These are phyloP conservation scores for Eupithecia subfuscata DNA, from an alignment of 2,888 invertebrate genomes.

Conservation along the genomic window DNA sequence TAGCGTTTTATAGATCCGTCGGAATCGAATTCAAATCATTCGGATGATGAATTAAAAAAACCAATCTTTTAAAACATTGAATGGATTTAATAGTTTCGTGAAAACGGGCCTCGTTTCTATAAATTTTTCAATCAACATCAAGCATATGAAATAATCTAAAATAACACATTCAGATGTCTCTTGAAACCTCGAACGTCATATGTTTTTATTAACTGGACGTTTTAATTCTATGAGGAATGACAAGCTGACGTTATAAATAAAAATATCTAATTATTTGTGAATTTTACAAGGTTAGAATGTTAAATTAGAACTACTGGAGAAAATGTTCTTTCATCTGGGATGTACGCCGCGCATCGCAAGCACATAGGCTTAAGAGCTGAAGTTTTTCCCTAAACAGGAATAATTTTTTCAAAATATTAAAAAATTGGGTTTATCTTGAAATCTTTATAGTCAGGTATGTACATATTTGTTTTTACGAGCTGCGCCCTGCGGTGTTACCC, in stretches of 20 bases:
- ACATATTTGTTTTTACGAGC: no score
- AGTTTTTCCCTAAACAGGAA: background rate
- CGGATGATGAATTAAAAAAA: no score
- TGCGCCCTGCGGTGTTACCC: no score
- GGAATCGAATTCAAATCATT: no score
- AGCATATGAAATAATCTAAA: background rate
- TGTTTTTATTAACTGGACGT: background rate
- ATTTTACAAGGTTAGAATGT: constrained; percentile 4
- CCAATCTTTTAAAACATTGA: no score
- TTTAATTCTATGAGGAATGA: constrained; percentile 10
- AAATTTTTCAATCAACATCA: constrained; percentile 5
- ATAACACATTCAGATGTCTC: constrained; percentile 1
- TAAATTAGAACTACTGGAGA: background rate
- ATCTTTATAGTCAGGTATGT: no score
- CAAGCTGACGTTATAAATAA: constrained; percentile 11
- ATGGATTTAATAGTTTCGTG: background rate
- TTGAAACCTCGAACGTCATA: constrained; percentile 9
- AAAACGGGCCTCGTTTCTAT: background rate
- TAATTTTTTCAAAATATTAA: no score
- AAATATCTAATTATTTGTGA: constrained; percentile 15
- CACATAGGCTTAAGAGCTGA: background rate
- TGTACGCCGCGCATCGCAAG: background rate
- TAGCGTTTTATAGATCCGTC: no score
- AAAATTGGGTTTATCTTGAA: no score
- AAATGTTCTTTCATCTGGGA: background rate